phyloP scores from a whole-genome alignment of 2,888 invertebrate genomes.

The Torymus tubicola region DNA sequence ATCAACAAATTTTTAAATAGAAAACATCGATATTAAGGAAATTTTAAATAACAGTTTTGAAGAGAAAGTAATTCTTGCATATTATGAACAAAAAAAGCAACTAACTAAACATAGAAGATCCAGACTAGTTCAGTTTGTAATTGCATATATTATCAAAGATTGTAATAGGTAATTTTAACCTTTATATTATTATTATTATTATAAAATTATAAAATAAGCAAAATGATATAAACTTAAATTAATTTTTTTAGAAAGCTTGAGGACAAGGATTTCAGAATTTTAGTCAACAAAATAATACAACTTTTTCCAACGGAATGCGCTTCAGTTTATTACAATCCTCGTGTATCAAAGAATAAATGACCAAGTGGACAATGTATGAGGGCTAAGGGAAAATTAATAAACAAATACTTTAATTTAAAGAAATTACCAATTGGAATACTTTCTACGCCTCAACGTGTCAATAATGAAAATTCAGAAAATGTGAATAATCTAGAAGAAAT shows the following conservation, averaged over 20 bases:
- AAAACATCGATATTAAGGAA: background rate
- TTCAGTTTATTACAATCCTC: background rate
- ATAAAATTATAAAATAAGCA: background rate
- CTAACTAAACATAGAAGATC: background rate
- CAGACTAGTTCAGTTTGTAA: background rate
- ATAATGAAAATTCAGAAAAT: background rate
- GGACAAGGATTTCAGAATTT: conserved; percentile 3
- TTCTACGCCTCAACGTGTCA: background rate
- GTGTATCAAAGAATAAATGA: background rate
- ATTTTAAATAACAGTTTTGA: conserved; percentile 6
- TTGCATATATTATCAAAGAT: background rate
- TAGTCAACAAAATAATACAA: conserved; percentile 7
- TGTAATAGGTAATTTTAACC: background rate
- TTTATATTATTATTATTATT: background rate
- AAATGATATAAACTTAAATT: background rate
- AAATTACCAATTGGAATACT: background rate
- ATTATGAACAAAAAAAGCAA: background rate
- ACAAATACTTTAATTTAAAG: conserved; percentile 20
- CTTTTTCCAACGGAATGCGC: conserved; percentile 5
- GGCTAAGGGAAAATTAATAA: conserved; percentile 16
- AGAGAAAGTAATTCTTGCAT: background rate
- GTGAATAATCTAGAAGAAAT: background rate
- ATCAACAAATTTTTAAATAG: background rate
- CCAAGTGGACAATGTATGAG: background rate
- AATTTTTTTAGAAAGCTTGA: conserved; percentile 11